Evolutionary conservation across 2,888 invertebrate species (phyloP).

Genomic region (Oscheius sp.): DNA sequence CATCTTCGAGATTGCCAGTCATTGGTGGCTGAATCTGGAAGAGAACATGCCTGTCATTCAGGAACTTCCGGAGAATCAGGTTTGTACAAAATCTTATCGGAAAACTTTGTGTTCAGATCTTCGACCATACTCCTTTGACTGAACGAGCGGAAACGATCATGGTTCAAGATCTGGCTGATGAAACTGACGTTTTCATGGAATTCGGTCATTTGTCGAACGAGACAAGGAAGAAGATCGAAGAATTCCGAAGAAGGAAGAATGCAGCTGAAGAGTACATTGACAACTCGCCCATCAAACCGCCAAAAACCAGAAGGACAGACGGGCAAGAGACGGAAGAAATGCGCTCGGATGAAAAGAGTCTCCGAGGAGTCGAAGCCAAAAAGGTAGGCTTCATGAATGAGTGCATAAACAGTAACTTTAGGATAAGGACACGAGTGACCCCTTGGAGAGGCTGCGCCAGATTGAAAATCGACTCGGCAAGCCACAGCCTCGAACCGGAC

Average conservation of each 20-base stretch:
- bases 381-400: slow-evolving; percentile 29
- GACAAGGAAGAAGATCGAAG: slow-evolving; percentile 71
- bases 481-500: slow-evolving; percentile 21
- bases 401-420: not conserved
- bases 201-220: slow-evolving; percentile 68
- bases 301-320: slow-evolving; percentile 54
- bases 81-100: slow-evolving; percentile 13
- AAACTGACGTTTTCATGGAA: slow-evolving; percentile 74
- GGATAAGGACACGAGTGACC: slow-evolving; percentile 62
- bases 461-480: slow-evolving; percentile 65
- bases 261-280: slow-evolving; percentile 73
- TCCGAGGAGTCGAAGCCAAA: slow-evolving; percentile 53
- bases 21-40: slow-evolving; percentile 91
- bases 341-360: slow-evolving; percentile 66
- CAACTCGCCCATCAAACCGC: slow-evolving; percentile 70
- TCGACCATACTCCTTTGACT: slow-evolving; percentile 72
- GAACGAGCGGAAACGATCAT: slow-evolving; percentile 72
- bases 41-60: slow-evolving; percentile 73
- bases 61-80: slow-evolving; percentile 73
- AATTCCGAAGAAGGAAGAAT: slow-evolving; percentile 72
- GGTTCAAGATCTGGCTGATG: slow-evolving; percentile 73
- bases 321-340: slow-evolving; percentile 58
- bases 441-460: slow-evolving; percentile 70
- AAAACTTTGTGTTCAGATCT: slow-evolving; percentile 56
- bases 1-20: slow-evolving; percentile 91